These are phyloP conservation scores for Nansenia antarctica DNA, from an alignment of 2,113 vertebrate genomes.

Conservation along the genomic window DNA sequence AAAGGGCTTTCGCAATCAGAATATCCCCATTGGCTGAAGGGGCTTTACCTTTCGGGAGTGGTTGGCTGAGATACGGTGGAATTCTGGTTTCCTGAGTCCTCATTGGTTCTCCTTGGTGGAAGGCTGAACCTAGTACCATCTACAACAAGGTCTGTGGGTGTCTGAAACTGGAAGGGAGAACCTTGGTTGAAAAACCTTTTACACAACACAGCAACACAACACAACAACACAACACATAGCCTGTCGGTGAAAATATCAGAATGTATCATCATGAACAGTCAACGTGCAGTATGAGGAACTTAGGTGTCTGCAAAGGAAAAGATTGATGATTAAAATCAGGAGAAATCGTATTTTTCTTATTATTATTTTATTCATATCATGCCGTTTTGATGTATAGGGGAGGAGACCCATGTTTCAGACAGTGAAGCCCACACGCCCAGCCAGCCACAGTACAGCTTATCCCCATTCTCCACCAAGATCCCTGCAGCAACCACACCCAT, in stretches of 20 bases:
- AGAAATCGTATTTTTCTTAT: no score
- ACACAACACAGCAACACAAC: background rate
- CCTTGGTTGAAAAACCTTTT: background rate
- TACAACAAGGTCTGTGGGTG: conserved; percentile 20
- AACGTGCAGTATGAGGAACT: background rate
- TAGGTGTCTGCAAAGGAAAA: background rate
- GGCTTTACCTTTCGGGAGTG: conserved; percentile 79
- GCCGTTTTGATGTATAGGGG: no score
- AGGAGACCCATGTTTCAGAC: no score
- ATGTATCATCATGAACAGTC: background rate
- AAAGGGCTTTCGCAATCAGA: no score
- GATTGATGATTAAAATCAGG: no score
- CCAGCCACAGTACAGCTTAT: no score
- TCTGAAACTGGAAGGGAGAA: background rate
- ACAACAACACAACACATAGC: background rate
- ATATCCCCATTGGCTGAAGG: background rate
- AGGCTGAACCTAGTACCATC: conserved; percentile 64
- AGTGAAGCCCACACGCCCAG: no score
- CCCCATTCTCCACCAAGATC: background rate
- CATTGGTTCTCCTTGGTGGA: conserved; percentile 57
- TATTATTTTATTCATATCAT: background rate
- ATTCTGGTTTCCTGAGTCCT: conserved; percentile 20
- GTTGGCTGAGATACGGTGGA: conserved; percentile 48
- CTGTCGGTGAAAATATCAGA: background rate
- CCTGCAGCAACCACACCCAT: conserved; percentile 12